Conservation (phyloP, 1,140 invertebrate genomes). For the Polypedilum vanderplanki region DNA sequence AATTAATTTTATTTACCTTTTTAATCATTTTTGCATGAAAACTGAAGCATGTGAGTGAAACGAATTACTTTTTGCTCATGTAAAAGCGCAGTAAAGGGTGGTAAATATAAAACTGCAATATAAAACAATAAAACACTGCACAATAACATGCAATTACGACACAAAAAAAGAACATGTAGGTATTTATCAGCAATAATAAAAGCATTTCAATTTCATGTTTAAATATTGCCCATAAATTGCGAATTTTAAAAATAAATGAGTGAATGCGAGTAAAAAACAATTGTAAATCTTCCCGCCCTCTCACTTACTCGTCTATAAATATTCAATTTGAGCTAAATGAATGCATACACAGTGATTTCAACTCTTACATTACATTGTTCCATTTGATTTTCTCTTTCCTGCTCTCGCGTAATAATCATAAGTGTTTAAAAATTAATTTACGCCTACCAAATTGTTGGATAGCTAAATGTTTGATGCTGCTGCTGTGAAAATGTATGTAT, state of each 20-base stretch:
- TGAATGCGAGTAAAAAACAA: neutral
- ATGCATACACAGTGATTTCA: conserved; percentile 3
- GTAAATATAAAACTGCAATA: too few relatives aligned
- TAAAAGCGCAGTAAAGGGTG: too few relatives aligned
- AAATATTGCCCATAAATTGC: conserved; percentile 18
- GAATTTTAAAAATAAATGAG: neutral
- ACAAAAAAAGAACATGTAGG: neutral
- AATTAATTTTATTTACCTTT: neutral
- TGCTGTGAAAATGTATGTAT: neutral
- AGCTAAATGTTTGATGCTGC: neutral
- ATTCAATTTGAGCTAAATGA: neutral
- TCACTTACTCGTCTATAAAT: neutral
- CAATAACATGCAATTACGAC: conserved; percentile 1
- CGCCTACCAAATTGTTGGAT: neutral
- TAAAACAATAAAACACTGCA: too few relatives aligned
- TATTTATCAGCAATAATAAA: neutral
- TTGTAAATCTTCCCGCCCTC: neutral
- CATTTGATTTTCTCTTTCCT: neutral
- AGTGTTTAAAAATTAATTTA: conserved; percentile 20
- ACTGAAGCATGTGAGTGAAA: too few relatives aligned
- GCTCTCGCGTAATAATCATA: neutral
- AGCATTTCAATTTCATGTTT: conserved; percentile 8
- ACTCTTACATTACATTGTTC: conserved; percentile 11
- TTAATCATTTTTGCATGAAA: neutral
- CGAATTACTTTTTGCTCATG: neutral